Percentiles rank a stretch among this genome's conserved stretches.
phyloP scores from a whole-genome alignment of 2,888 invertebrate genomes.

The Abrostola triplasia region DNA sequence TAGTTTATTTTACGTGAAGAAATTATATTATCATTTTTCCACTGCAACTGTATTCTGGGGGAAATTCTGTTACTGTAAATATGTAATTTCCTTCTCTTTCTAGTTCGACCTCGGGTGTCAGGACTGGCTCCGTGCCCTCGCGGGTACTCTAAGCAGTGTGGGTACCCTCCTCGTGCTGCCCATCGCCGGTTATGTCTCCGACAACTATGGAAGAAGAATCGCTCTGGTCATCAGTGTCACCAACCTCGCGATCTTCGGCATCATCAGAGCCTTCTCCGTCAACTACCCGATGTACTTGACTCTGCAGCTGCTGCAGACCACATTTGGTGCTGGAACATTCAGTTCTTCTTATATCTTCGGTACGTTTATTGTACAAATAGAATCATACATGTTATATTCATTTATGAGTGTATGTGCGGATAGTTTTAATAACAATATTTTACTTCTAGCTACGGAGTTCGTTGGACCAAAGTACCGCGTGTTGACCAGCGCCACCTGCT shows the following conservation, averaged over 20 bases:
- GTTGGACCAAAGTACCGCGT: conserved; percentile 93
- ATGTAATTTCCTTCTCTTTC: conserved; percentile 36
- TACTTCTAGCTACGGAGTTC: conserved; percentile 90
- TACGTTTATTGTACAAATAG: conserved; percentile 33
- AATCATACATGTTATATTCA: too few species aligned
- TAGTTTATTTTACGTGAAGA: too few species aligned
- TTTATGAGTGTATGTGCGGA: too few species aligned
- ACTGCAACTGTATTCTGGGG: too few species aligned
- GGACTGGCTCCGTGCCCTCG: conserved; percentile 91
- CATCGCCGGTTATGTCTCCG: conserved; percentile 91
- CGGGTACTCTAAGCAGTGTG: conserved; percentile 91
- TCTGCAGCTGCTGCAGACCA: conserved; percentile 87
- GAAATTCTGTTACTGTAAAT: too few species aligned
- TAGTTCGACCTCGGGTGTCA: conserved; percentile 91
- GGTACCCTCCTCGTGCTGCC: conserved; percentile 92
- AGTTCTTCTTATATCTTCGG: conserved; percentile 84
- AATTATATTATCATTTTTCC: too few species aligned
- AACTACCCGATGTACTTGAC: conserved; percentile 87
- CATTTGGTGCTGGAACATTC: conserved; percentile 85
- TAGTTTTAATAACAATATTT: neutral
- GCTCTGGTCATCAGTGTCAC: conserved; percentile 83
- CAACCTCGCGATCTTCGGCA: conserved; percentile 80
- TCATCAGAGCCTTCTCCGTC: conserved; percentile 87
- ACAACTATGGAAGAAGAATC: conserved; percentile 88
- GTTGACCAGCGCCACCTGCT: conserved; percentile 90